Evolutionary conservation across 2,888 invertebrate genomes (phyloP), one percentile per base, ranked within the genome.

Genomic region (Allygus modestus): DNA sequence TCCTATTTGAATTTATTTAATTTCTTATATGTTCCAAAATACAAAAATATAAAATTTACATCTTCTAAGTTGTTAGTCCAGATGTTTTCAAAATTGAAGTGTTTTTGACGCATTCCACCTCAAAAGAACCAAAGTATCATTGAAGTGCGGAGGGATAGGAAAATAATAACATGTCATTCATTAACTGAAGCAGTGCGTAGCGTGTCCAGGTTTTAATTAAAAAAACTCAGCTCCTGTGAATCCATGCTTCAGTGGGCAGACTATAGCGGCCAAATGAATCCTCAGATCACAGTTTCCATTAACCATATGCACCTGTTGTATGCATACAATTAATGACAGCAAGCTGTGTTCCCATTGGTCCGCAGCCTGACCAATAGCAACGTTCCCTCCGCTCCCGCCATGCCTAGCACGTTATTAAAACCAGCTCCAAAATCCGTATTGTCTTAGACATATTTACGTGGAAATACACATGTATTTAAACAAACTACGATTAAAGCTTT

Each of bases 181-280:
- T 46, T 77, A 46, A 43, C 20, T 26, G 75, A 26, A 73, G 43
- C 28, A 73, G 46, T 77, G 75, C 75, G 75, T 77, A 71, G 20
- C 71, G 46, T 77, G 75, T 77, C 75, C 75, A 79, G 58, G 58
- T 58, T 79, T 28, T 79, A 79, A 79, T 79, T 54, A 79, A 51
- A 79, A 51, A 58, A 58, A n/a, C 58, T n/a, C 58, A 17, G 58
- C 31, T 7, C 26, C 46, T 37, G 71, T 41, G 37, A 46, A 33
- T 26, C n/a, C 79, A 79, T 79, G 79, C 79, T 54, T 79, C 79
- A 79, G 79, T 79, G 79, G 79, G 58, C 54, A 2, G 28, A 58
- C 33, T 79, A 79, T 79, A 58, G 33, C 33, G 46, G 0, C 37
- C 58, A 79, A 79, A 79, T 79, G 79, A 79, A 33, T 31, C 28